Percentiles rank a stretch among this genome's conserved stretches.
Conservation (phyloP, 2,888 invertebrate genomes). For the Drosophila koepferae region DNA sequence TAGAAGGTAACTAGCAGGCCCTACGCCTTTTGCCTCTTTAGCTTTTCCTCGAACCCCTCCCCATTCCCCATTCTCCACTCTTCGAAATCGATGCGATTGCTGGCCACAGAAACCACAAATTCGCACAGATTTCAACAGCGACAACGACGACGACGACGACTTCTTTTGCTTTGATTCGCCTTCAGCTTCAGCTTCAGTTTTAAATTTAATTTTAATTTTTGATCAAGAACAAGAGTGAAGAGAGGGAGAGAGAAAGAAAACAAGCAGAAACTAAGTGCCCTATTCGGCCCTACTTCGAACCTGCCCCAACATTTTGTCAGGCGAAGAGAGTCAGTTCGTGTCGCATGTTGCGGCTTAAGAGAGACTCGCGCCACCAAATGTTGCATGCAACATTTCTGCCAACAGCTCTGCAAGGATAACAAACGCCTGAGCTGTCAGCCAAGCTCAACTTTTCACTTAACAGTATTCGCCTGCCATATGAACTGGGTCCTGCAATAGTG, state of each 20-base stretch:
- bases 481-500: neutral
- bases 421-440: neutral
- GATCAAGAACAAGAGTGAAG: neutral
- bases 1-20: neutral
- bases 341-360: conserved; percentile 35
- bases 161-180: conserved; percentile 15
- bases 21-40: neutral
- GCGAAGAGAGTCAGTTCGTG: neutral
- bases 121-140: conserved; percentile 38
- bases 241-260: neutral
- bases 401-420: conserved; percentile 6
- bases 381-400: conserved; percentile 51
- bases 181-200: conserved; percentile 14
- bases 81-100: conserved; percentile 34
- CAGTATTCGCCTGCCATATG: neutral
- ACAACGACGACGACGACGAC: neutral
- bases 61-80: neutral
- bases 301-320: conserved; percentile 26
- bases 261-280: neutral
- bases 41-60: too few relatives aligned
- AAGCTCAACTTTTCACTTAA: neutral
- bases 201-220: conserved; percentile 22
- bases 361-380: conserved; percentile 26
- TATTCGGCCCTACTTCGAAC: neutral
- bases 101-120: conserved; percentile 44